phyloP scores from a whole-genome alignment of 1,140 invertebrate species.

The Idris sp. region DNA sequence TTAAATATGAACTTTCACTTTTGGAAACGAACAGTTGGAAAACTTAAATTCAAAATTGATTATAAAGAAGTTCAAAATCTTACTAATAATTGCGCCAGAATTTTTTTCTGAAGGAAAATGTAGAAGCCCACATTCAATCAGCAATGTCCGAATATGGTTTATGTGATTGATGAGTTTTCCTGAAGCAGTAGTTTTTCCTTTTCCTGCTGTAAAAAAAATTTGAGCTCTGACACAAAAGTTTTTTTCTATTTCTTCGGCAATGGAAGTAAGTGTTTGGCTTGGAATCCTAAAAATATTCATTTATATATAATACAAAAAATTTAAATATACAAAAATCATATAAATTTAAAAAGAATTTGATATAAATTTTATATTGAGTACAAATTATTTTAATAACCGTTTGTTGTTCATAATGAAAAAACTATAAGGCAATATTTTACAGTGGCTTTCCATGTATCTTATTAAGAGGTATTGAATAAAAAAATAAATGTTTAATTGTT shows the following conservation, averaged over 20 bases:
- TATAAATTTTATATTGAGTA: neutral
- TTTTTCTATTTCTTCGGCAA: neutral
- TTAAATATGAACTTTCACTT: too few species aligned
- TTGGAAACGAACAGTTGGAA: neutral
- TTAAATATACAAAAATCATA: neutral
- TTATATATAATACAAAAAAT: neutral
- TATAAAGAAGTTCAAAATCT: neutral
- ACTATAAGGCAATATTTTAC: too few species aligned
- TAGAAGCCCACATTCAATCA: neutral
- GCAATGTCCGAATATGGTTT: neutral
- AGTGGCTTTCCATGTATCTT: too few species aligned
- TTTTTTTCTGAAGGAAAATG: neutral
- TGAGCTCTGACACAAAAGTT: neutral
- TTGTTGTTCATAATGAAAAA: too few species aligned
- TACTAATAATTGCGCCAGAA: neutral
- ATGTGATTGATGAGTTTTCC: neutral
- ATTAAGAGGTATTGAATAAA: too few species aligned
- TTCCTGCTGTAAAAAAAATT: neutral
- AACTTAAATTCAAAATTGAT: neutral
- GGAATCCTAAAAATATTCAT: neutral
- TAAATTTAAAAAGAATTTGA: neutral
- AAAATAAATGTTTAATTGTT: too few species aligned
- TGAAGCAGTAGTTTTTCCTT: neutral
- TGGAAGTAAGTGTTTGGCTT: neutral
- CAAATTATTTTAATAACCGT: too few species aligned